A percentile compares a stretch with the other conserved stretches of the same genome.
Evolutionary conservation across 2,888 invertebrate species (phyloP).

Genomic region (Aspidapion aeneum): DNA sequence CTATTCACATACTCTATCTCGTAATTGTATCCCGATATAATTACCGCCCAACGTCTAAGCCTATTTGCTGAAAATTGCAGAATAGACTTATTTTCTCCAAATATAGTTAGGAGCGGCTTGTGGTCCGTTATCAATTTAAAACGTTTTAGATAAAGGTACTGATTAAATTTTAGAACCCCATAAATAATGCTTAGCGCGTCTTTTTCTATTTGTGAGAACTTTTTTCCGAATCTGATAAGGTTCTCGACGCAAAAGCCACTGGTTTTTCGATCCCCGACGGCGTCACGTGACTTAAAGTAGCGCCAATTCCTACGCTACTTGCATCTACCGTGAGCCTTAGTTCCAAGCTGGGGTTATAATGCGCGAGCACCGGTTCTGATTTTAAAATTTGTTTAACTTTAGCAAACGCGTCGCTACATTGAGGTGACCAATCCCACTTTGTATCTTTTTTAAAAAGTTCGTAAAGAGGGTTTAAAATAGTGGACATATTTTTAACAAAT

Average conservation of each 20-base stretch:
- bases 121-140: constrained; percentile 33
- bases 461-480: constrained; percentile 23
- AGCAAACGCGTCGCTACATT: constrained; percentile 12
- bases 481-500: constrained; percentile 20
- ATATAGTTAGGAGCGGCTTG: constrained; percentile 28
- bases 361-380: not conserved
- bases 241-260: constrained; percentile 37
- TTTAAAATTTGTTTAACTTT: constrained; percentile 18
- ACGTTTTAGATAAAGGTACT: constrained; percentile 38
- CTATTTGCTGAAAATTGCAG: constrained; percentile 13
- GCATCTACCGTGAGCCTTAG: constrained; percentile 17
- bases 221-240: constrained; percentile 29
- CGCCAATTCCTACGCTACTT: constrained; percentile 28
- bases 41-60: constrained; percentile 5
- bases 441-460: constrained; percentile 19
- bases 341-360: constrained; percentile 11
- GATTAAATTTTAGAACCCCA: constrained; percentile 39
- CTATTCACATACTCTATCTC: constrained; percentile 10
- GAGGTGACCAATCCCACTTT: constrained; percentile 16
- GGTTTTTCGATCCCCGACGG: constrained; percentile 35
- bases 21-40: constrained; percentile 7
- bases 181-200: constrained; percentile 25
- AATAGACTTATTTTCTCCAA: constrained; percentile 8
- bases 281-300: constrained; percentile 31
- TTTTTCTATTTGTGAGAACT: constrained; percentile 21